Base-by-base conservation (phyloP, 1,140 invertebrate genomes). In the Nixonia krombeini region DNA sequence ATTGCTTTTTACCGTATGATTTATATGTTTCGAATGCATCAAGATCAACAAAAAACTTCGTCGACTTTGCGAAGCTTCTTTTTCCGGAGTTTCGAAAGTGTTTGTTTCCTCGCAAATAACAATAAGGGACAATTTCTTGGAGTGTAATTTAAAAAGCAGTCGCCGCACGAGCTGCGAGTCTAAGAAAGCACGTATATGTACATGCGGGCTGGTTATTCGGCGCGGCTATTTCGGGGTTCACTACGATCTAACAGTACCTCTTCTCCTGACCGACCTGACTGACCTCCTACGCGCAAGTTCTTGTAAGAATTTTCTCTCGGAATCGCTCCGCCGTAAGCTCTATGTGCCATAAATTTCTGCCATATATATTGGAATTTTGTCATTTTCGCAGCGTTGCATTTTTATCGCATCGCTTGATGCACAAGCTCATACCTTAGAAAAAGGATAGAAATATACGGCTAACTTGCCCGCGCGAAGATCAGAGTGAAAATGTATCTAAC, bases 301-400 rank as follows among this genome's bases (percentile, higher is more conserved):
- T 15, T 50, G 42, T 38, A 56, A 53, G 38, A 65, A 65, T 65
- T 56, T 56, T 10, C 26, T 49, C 23, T 49, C 44, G 16, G 17
- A 61, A 35, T 47, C 42, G 35, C 13, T 49, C 2, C 8, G 21
- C 15, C 38, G 49, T 53, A 41, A 56, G 44, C 44, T 46, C 25
- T 21, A 29, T 42, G 16, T 29, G 53, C 17, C 41, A 31, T 55
- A 58, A 58, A 53, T 66, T 52, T 59, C 26, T 41, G 26, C 6
- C 29, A 12, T 57, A 51, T 56, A 47, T 65, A 59, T 66, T 66
- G 45, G 44, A 66, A 59, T 59, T 66, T 66, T 44, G 49, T 66
- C 53, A 58, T 58, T 58, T 67, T 67, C 51, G 26, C 29, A 51
- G 46, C 38, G 46, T 59, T 50, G 49, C 38, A 51, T 59, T 67